Evolutionary conservation across 2,797 vertebrate genomes (phyloP), one percentile per base, ranked within the genome.

Genomic region (Aphelocoma californica): DNA sequence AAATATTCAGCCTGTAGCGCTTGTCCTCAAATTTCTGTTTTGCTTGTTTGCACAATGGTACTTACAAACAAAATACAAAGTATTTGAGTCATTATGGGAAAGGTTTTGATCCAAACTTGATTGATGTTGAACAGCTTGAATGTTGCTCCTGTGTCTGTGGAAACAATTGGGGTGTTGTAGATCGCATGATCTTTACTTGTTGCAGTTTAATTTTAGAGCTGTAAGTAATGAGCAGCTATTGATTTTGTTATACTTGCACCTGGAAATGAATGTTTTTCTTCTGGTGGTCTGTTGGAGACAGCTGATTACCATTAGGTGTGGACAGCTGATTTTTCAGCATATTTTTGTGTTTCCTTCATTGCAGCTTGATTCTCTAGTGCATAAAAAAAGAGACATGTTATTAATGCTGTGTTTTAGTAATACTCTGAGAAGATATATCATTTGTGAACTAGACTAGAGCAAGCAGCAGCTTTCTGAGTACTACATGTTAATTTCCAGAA

Each of bases 1-100:
- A 47, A 34, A 21, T 34, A 4, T 14, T 77, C 14, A 11, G 44
- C 38, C 36, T 10, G 12, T 54, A 47, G 71, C 2, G 0, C 20
- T 78, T 62, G 32, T 28, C 45, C 34, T 83, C 36, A 54, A 1
- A 47, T 56, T 19, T 60, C 61, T 88, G 20, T 48, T 73, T 26
- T 0, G 0, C 14, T 66, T 2, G 2, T 45, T 61, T 61, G 66
- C 54, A 42, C 32, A 42, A 2, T 7, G 36, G 12, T 56, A 6
- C 29, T 54, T 29, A 31, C 6, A 45, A 40, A 61, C 8, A 5
- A 61, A 82, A 45, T 16, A 6, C 20, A 3, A 57, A 60, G 29
- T 36, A 2, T 61, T 93, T 16, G 38, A 69, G 25, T 45, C 31
- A 12, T 50, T 44, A 7, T 3, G 10, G 28, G 21, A 15, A 45